Percentiles rank a stretch among this genome's conserved stretches.
Evolutionary conservation across 2,888 invertebrate species (phyloP).

Genomic region (Magallana nippona): DNA sequence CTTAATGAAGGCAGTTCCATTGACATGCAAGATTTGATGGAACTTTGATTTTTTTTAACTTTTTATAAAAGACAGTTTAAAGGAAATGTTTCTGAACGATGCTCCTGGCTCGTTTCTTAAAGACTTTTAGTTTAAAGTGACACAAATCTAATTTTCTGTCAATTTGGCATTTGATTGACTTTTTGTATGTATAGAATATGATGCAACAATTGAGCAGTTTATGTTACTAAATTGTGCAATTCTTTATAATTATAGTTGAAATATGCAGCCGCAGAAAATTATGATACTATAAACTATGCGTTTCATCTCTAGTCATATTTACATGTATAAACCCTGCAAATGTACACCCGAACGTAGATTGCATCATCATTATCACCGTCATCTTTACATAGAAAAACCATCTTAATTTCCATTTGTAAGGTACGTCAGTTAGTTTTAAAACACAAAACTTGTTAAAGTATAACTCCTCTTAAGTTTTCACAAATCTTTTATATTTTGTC

Average conservation of each 20-base stretch:
- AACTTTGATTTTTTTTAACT: not conserved
- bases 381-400: too few relatives aligned
- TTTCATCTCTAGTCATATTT: too few relatives aligned
- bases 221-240: not conserved
- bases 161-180: not conserved
- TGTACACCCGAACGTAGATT: too few relatives aligned
- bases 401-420: too few relatives aligned
- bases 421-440: too few relatives aligned
- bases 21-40: constrained; percentile 1
- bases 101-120: not conserved
- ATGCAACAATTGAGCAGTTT: constrained; percentile 2
- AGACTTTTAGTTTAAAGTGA: not conserved
- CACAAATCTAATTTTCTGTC: not conserved
- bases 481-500: too few relatives aligned
- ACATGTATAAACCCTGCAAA: too few relatives aligned
- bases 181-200: not conserved
- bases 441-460: too few relatives aligned
- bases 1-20: not conserved
- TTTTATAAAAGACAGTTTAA: not conserved
- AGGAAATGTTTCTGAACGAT: not conserved
- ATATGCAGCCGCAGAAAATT: not conserved
- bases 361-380: too few relatives aligned
- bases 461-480: too few relatives aligned
- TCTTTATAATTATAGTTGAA: not conserved
- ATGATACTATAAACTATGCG: not conserved